phyloP scores from a whole-genome alignment of 2,113 vertebrate genomes.

The Jaculus jaculus region DNA sequence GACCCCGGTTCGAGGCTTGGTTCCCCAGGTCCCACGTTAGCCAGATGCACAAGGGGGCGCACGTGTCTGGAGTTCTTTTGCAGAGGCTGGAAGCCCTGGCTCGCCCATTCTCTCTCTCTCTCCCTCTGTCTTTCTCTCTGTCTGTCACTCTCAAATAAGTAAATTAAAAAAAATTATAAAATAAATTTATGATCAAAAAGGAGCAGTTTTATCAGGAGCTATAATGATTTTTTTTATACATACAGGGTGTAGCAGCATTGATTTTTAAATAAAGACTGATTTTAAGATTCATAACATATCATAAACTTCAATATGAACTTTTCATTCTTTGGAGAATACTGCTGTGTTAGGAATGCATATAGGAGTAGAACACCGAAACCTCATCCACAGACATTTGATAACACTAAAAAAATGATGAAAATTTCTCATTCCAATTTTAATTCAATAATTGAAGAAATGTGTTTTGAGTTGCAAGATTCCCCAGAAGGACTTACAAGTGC shows the following conservation, averaged over 20 bases:
- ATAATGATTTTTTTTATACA: constrained; percentile 26
- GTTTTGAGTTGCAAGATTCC: neutral
- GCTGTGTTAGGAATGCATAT: neutral
- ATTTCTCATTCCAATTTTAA: constrained; percentile 12
- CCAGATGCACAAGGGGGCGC: too few species aligned
- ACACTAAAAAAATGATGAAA: neutral
- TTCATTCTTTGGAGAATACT: constrained; percentile 12
- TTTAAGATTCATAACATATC: constrained; percentile 29
- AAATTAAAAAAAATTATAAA: too few species aligned
- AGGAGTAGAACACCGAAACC: constrained; percentile 9
- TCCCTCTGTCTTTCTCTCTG: too few species aligned
- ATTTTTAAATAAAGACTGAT: constrained; percentile 48
- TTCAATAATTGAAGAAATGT: constrained; percentile 19
- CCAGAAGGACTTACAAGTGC: neutral
- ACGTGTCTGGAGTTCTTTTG: too few species aligned
- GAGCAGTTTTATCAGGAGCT: constrained; percentile 46
- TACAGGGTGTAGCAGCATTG: neutral
- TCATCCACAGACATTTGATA: neutral
- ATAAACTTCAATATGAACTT: constrained; percentile 4
- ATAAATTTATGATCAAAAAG: constrained; percentile 56
- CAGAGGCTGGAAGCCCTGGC: too few species aligned
- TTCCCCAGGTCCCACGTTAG: too few species aligned
- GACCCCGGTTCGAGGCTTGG: too few species aligned
- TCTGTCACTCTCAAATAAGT: too few species aligned
- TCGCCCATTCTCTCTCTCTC: too few species aligned